phyloP scores from a whole-genome alignment of 2,113 vertebrate genomes.

The human region GRCh38 chr22:24244001-24244500 shows the following conservation, averaged over 20 bases:
- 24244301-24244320: too few relatives aligned
- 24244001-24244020: neutral
- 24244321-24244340: too few relatives aligned
- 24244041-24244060: accelerated
- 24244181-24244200: too few relatives aligned
- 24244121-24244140: neutral
- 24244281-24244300: accelerated
- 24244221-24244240: neutral
- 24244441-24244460: too few relatives aligned
- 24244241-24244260: too few relatives aligned
- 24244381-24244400: accelerated
- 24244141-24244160: neutral
- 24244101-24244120: neutral
- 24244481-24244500: neutral
- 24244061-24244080: neutral
- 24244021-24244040: neutral
- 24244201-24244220: neutral
- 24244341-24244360: too few relatives aligned
- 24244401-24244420: too few relatives aligned
- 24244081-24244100: neutral
- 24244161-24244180: accelerated
- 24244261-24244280: too few relatives aligned
- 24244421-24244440: too few relatives aligned
- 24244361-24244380: too few relatives aligned
- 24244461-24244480: neutral